These are phyloP conservation scores for Eristalis tenax DNA, from an alignment of 2,888 invertebrate genomes.

Conservation along the genomic window DNA sequence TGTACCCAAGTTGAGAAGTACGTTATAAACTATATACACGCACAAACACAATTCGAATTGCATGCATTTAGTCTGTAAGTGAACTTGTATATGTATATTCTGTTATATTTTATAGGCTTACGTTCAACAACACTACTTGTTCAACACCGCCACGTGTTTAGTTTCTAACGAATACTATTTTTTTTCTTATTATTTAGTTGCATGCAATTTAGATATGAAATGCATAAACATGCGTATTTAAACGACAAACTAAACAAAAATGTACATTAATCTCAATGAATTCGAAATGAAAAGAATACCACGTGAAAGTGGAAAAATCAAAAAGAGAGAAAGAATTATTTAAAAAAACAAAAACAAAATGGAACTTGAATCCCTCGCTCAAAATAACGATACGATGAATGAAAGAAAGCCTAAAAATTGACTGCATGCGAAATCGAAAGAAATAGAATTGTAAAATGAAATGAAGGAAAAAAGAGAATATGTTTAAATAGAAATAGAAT, in stretches of 20 bases:
- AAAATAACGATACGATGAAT: constrained; percentile 36
- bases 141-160: not conserved
- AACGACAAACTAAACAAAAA: not conserved
- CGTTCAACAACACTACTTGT: not conserved
- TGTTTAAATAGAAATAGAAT: constrained; percentile 12
- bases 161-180: not conserved
- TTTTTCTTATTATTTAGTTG: constrained; percentile 20
- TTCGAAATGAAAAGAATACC: not conserved
- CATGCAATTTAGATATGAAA: constrained; percentile 51
- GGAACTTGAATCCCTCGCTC: constrained; percentile 70
- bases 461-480: constrained; percentile 8
- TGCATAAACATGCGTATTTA: not conserved
- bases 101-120: constrained; percentile 2
- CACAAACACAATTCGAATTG: constrained; percentile 33
- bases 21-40: not conserved
- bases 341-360: constrained; percentile 32
- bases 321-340: constrained; percentile 19
- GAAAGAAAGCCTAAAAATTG: constrained; percentile 18
- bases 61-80: constrained; percentile 55
- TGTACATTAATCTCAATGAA: constrained; percentile 43
- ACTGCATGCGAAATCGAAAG: constrained; percentile 13
- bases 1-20: not conserved
- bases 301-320: not conserved
- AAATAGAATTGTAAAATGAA: not conserved
- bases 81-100: constrained; percentile 18